These are phyloP conservation scores for Panthera uncia DNA, from an alignment of 2,113 vertebrate species.

Conservation along the genomic window DNA sequence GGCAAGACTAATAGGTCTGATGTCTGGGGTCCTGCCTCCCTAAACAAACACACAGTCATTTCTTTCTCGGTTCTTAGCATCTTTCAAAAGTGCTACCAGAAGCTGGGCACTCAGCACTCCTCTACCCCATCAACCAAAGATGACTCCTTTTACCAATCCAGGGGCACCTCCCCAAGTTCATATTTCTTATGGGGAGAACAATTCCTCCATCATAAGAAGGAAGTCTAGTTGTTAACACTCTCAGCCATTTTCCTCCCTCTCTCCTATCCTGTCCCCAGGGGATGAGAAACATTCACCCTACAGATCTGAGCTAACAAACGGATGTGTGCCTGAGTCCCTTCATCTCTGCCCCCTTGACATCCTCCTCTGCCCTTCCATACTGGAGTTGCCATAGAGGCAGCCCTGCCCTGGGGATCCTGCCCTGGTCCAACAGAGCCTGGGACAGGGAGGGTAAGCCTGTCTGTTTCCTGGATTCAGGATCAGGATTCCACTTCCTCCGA, in stretches of 20 bases:
- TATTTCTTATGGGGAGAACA: background rate
- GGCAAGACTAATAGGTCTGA: background rate
- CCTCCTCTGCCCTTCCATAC: background rate
- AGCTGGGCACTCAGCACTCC: background rate
- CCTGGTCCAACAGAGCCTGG: background rate
- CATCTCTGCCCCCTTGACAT: background rate
- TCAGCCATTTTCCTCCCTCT: background rate
- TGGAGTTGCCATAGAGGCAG: background rate
- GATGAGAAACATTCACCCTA: background rate
- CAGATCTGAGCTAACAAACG: background rate
- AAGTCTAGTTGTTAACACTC: background rate
- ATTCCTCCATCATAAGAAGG: background rate
- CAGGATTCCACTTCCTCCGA: background rate
- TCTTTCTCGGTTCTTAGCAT: background rate
- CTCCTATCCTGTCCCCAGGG: background rate
- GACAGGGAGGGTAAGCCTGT: background rate
- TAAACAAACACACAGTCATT: background rate
- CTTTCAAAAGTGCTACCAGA: background rate
- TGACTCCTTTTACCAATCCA: background rate
- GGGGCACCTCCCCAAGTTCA: background rate
- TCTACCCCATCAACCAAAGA: background rate
- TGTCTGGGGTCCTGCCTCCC: background rate
- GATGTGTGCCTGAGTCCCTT: background rate
- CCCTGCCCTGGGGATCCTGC: background rate
- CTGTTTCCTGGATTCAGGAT: background rate